Base-by-base conservation (phyloP, 1,140 invertebrate species). In the Maniola jurtina region DNA sequence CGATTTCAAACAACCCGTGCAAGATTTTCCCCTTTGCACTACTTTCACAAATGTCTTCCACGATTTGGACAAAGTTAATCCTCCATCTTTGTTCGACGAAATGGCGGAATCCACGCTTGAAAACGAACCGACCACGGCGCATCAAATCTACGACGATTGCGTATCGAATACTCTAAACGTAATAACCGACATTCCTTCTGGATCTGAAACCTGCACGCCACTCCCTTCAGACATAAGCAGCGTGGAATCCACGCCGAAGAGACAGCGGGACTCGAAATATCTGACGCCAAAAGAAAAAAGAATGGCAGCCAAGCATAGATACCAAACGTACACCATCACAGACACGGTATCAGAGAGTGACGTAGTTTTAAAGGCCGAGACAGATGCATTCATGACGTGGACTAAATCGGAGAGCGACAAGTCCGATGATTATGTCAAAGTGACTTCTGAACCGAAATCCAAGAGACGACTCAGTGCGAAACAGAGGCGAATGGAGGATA, bases 81-180 rank as follows among this genome's bases (percentile, higher is more conserved):
- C 96, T 14, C 96, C 96, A 0, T 96, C 95, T 2, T 89, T 95
- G 38, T 94, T 97, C 92, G 94, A 96, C 56, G 95, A 96, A 76
- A 85, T 96, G 62, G 92, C 94, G 0, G 95, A 96, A 71, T 94
- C 96, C 6, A 94, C 94, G 0, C 89, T 94, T 34, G 93, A 93
- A 47, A 81, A 93, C 7, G 93, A 89, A 33, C 87, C 75, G 11
- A 83, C 81, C 0, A 88, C 88, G 3, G 86, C 85, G 0, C 93
- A 93, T 48, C 86, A 91, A 65, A 73, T 91, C 3, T 91, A 90
- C 62, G 92, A 92, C 63, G 91, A 93, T 54, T 92, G 92, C 72
- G 64, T 83, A 8, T 92, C 92, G 0, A 89, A 91, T 63, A 88
- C 91, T 11, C 70, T 89, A 48, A 91, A 92, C n/a, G 77, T 89